Conservation (phyloP, 2,888 invertebrate species). For the Neuroscelio doddi region DNA sequence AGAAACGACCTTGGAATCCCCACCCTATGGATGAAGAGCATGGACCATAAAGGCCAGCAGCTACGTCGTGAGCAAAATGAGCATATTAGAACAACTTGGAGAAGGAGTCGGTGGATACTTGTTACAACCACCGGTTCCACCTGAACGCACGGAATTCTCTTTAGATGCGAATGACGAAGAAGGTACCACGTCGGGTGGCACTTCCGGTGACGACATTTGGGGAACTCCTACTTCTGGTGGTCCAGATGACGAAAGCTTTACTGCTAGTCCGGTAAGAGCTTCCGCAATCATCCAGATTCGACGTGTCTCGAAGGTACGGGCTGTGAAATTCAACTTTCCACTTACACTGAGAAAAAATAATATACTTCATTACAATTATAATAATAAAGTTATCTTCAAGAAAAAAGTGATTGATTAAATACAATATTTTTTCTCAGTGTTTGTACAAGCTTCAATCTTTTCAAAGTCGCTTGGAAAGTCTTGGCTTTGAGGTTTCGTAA, state of each 20-base stretch:
- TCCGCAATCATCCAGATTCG: constrained; percentile 39
- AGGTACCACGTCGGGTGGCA: constrained; percentile 87
- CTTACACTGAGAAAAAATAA: constrained; percentile 40
- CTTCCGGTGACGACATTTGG: constrained; percentile 91
- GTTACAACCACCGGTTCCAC: constrained; percentile 66
- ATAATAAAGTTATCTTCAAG: no score
- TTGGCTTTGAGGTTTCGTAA: constrained; percentile 47
- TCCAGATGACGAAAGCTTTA: constrained; percentile 80
- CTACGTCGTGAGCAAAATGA: constrained; percentile 88
- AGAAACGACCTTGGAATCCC: constrained; percentile 61
- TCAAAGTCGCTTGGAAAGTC: constrained; percentile 46
- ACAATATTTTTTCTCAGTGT: constrained; percentile 36
- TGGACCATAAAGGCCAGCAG: constrained; percentile 88
- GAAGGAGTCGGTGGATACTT: constrained; percentile 72
- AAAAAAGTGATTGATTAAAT: no score
- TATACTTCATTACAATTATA: background rate
- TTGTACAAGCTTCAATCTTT: constrained; percentile 32
- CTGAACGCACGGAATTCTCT: constrained; percentile 67
- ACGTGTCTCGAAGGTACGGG: constrained; percentile 51
- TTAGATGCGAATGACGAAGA: constrained; percentile 77
- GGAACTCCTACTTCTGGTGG: constrained; percentile 91
- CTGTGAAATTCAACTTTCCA: constrained; percentile 38
- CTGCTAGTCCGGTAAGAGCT: constrained; percentile 66
- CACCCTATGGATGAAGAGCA: constrained; percentile 76
- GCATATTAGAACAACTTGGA: constrained; percentile 79